Base-by-base conservation (phyloP, 2,797 vertebrate species). In the Hypotaenidia okinawae region DNA sequence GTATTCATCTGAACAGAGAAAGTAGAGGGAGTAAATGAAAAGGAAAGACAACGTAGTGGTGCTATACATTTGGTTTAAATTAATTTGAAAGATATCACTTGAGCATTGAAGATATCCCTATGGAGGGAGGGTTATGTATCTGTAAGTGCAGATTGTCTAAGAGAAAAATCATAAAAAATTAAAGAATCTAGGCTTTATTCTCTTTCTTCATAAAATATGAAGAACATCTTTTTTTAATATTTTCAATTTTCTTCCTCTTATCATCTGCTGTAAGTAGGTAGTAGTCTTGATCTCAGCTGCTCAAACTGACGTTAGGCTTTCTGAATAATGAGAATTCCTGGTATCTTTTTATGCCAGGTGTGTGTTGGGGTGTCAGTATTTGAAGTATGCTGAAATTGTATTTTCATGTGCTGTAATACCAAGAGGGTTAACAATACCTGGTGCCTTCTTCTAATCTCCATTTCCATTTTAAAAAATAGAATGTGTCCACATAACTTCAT, bases 341-440 rank as follows among this genome's bases (percentile, higher is more conserved):
- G 4, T 55, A 63, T 64, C 18, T 72, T 81, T 85, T 90, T 81
- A 22, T 79, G 35, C 18, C 25, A 19, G 1, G 9, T 78, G 23
- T 47, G 17, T 47, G 45, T 47, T 19, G 45, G 45, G 1, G 7
- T 78, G 23, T 37, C 7, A 57, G 23, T 93, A 41, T 90, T 91
- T 63, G 23, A 76, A 74, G 37, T 79, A 77, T 10, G 21, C 55
- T 79, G 55, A 57, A 73, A n/a, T 35, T 30, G 6, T 67, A 39
- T 94, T 92, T 94, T 83, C 17, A 59, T n/a, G 58, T 22, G 63
- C 28, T 88, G 11, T 77, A 83, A 94, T 83, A 92, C 77, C 12
- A 77, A 57, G 35, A 85, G 6, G 8, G 30, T n/a, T 87, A 77
- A 87, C 87, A 87, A 43, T 27, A 6, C 11, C 21, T 58, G 18